Evolutionary conservation across 1,140 invertebrate species (phyloP).

Genomic region (Rhyzopertha dominica): DNA sequence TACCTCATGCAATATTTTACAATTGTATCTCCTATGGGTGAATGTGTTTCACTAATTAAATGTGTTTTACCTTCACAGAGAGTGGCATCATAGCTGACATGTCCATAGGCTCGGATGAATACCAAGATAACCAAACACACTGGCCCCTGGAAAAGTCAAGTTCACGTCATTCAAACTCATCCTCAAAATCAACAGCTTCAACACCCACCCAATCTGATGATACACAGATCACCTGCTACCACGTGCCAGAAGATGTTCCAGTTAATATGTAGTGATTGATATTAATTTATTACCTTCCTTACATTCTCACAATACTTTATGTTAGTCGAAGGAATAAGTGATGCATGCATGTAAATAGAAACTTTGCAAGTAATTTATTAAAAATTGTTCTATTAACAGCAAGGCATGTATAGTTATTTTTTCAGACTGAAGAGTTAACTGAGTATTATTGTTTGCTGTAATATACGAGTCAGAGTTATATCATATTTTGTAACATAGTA

Average conservation of each 20-base stretch:
- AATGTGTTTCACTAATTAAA: conserved; percentile 19
- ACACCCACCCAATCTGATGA: conserved; percentile 26
- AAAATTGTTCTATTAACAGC: conserved; percentile 4
- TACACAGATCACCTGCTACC: conserved; percentile 25
- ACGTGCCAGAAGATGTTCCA: conserved; percentile 44
- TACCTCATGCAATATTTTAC: too few relatives aligned
- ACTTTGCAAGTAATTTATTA: neutral
- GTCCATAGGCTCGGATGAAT: conserved; percentile 57
- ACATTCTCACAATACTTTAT: neutral
- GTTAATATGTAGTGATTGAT: conserved; percentile 37
- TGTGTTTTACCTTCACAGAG: conserved; percentile 49
- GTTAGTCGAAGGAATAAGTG: neutral
- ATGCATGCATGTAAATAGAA: conserved; percentile 6
- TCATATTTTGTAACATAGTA: too few relatives aligned
- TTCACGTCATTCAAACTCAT: conserved; percentile 21
- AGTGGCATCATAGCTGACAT: conserved; percentile 74
- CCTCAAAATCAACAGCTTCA: conserved; percentile 38
- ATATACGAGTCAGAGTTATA: too few relatives aligned
- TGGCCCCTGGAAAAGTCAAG: conserved; percentile 33
- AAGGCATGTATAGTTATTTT: conserved; percentile 1
- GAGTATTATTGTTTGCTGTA: too few relatives aligned
- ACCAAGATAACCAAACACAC: conserved; percentile 41
- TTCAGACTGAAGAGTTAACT: neutral
- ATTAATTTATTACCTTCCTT: conserved; percentile 17
- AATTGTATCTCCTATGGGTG: conserved; percentile 17